These are phyloP conservation scores for Autographa pulchrina DNA, from an alignment of 2,888 invertebrate species.

Conservation along the genomic window DNA sequence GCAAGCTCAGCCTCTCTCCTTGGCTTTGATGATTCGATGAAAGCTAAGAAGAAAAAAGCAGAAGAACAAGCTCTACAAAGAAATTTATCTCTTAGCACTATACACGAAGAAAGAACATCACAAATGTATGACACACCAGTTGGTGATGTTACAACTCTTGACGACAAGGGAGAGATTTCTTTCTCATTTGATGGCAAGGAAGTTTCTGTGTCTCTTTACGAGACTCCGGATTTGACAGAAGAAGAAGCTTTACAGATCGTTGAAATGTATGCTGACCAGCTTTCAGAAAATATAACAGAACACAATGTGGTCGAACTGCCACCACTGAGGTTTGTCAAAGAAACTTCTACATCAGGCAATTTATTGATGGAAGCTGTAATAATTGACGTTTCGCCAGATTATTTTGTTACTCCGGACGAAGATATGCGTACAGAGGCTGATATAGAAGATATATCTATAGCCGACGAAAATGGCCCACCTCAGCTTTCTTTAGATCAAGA, in stretches of 20 bases:
- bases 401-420: conserved; percentile 94
- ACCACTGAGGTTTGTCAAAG: conserved; percentile 96
- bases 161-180: conserved; percentile 95
- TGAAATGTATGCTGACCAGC: conserved; percentile 98
- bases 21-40: conserved; percentile 94
- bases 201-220: conserved; percentile 96
- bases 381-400: conserved; percentile 96
- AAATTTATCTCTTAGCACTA: conserved; percentile 96
- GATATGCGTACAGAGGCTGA: conserved; percentile 96
- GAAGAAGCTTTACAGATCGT: conserved; percentile 97
- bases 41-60: conserved; percentile 87
- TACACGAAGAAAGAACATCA: conserved; percentile 96
- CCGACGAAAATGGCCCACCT: conserved; percentile 91
- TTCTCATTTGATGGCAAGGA: conserved; percentile 98
- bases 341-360: conserved; percentile 96
- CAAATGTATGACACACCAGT: conserved; percentile 95
- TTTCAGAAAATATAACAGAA: conserved; percentile 96
- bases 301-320: conserved; percentile 96
- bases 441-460: conserved; percentile 95
- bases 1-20: conserved; percentile 96
- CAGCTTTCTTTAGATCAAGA: conserved; percentile 87
- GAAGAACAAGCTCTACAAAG: conserved; percentile 90
- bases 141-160: conserved; percentile 93
- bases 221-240: conserved; percentile 97
- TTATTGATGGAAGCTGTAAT: conserved; percentile 97